A percentile compares a stretch with the other conserved stretches of the same genome.
These are phyloP conservation scores for Anastatus disparis DNA, from an alignment of 1,140 invertebrate genomes.

Conservation along the genomic window DNA sequence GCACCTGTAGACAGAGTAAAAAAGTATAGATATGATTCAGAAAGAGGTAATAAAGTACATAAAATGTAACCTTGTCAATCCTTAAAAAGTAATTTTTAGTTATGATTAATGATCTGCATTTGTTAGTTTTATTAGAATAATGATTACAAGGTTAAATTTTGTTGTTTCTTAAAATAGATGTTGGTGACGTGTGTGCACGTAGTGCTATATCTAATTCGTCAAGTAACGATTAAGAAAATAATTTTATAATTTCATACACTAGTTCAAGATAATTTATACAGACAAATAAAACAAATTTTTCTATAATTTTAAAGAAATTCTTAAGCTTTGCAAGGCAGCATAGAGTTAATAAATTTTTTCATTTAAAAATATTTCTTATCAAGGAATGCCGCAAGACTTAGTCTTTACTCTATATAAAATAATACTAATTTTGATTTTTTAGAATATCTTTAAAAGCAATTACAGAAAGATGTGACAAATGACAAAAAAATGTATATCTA, in stretches of 20 bases:
- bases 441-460: not conserved
- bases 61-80: no score
- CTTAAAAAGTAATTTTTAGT: no score
- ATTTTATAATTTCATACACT: conserved; percentile 3
- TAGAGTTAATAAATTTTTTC: not conserved
- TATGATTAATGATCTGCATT: not conserved
- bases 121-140: not conserved
- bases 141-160: not conserved
- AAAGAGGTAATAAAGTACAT: no score
- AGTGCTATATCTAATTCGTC: not conserved
- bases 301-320: not conserved
- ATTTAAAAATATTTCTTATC: conserved; percentile 12
- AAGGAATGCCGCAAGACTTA: conserved; percentile 13
- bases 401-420: not conserved
- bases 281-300: conserved; percentile 15
- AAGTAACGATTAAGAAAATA: not conserved
- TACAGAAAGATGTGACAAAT: no score
- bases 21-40: not conserved
- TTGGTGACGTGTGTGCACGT: conserved; percentile 9
- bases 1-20: not conserved
- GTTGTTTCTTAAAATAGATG: not conserved
- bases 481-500: no score
- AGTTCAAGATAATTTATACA: not conserved
- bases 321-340: conserved; percentile 37
- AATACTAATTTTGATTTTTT: not conserved